phyloP scores from a whole-genome alignment of 2,797 vertebrate genomes.

The Pantherophis alleghaniensis region DNA sequence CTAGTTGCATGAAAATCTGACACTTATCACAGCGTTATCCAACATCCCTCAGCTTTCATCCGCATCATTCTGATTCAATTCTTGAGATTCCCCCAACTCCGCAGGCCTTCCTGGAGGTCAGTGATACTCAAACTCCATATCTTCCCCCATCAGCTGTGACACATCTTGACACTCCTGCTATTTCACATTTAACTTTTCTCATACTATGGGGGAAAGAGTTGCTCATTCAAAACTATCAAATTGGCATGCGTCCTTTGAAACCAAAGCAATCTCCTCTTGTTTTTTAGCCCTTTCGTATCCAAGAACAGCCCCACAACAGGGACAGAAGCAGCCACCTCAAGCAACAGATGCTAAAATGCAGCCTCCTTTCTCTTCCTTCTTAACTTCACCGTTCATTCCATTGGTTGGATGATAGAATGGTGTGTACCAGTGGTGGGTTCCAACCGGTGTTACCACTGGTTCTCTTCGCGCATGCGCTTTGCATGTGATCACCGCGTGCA shows the following conservation, averaged over 20 bases:
- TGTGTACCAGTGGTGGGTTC: neutral
- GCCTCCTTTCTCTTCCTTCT: neutral
- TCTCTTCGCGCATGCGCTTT: too few species aligned
- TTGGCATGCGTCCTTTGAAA: neutral
- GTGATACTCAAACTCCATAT: too few species aligned
- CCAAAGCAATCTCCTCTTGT: neutral
- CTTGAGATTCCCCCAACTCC: neutral
- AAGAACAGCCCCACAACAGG: neutral
- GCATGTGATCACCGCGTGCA: too few species aligned
- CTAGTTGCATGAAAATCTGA: neutral
- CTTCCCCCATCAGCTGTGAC: neutral
- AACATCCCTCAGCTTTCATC: too few species aligned
- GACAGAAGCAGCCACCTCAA: neutral
- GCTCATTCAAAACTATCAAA: neutral
- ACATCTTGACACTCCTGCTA: neutral
- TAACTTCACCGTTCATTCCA: neutral
- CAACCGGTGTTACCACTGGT: too few species aligned
- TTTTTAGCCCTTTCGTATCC: neutral
- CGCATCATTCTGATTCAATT: neutral
- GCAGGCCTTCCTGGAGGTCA: neutral
- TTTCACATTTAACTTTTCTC: neutral
- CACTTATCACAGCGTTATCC: neutral
- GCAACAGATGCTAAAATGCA: neutral
- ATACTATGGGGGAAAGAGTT: neutral
- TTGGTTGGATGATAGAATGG: neutral